A percentile compares a stretch with the other conserved stretches of the same genome.
phyloP scores from a whole-genome alignment of 2,113 vertebrate species.

The Ptilorrhoa leucosticta region DNA sequence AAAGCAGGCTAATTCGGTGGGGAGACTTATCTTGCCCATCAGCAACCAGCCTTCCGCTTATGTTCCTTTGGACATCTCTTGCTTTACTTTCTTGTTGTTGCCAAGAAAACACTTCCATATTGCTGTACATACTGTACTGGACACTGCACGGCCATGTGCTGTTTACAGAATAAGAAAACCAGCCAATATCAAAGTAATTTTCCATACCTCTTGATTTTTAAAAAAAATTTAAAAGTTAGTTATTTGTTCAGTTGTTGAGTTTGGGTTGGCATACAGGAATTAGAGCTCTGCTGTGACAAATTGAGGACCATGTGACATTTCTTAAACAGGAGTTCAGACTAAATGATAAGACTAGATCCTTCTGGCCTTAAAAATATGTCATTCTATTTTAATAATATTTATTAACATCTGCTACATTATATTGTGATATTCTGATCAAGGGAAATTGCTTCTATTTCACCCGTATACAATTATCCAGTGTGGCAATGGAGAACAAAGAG shows the following conservation, averaged over 20 bases:
- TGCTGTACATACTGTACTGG: conserved; percentile 35
- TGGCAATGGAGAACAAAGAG: not conserved
- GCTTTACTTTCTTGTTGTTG: conserved; percentile 57
- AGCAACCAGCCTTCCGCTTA: conserved; percentile 51
- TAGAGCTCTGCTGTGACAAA: not conserved
- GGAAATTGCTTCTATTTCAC: not conserved
- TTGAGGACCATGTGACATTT: not conserved
- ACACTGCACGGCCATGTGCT: conserved; percentile 10
- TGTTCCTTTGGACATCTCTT: conserved; percentile 57
- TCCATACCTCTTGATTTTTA: not conserved
- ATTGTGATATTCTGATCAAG: not conserved
- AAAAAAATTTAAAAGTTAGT: not conserved
- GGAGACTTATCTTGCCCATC: conserved; percentile 53
- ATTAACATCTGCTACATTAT: not conserved
- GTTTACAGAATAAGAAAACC: conserved; percentile 26
- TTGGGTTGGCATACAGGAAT: not conserved
- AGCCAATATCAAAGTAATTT: not conserved
- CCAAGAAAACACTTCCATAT: conserved; percentile 53
- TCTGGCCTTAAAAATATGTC: not conserved
- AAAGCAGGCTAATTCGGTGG: conserved; percentile 60
- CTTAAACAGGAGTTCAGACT: not conserved
- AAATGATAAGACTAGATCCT: not conserved
- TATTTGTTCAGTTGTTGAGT: not conserved
- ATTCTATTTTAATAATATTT: not conserved
- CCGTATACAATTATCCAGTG: not conserved